phyloP scores from a whole-genome alignment of 2,113 vertebrate genomes.

The Stictonetta naevosa region DNA sequence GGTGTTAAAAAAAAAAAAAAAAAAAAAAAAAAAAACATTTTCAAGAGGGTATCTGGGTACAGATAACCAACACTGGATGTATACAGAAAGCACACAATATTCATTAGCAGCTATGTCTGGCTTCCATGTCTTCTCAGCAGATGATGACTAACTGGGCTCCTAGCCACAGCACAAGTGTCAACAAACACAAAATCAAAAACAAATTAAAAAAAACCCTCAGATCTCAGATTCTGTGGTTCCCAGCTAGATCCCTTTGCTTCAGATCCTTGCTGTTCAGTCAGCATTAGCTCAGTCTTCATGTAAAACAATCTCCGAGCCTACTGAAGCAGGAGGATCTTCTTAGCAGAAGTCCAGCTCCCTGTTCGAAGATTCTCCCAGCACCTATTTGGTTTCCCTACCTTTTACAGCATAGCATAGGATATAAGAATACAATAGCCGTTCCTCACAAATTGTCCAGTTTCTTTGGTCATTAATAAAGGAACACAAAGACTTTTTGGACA shows the following conservation, averaged over 20 bases:
- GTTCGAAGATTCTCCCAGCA: background rate
- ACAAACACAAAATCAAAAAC: background rate
- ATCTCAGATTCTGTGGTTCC: background rate
- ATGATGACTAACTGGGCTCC: background rate
- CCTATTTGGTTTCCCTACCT: background rate
- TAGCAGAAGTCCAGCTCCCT: background rate
- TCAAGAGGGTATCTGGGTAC: background rate
- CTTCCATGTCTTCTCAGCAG: background rate
- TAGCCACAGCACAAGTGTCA: background rate
- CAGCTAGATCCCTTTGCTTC: background rate
- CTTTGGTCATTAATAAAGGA: background rate
- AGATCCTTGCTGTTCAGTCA: background rate
- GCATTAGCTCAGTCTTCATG: background rate
- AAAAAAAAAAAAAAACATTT: background rate
- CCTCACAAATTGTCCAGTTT: background rate
- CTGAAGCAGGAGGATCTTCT: background rate
- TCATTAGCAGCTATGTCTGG: background rate
- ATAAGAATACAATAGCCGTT: background rate
- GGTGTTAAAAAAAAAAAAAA: background rate
- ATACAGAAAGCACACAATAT: background rate
- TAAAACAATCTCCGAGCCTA: background rate
- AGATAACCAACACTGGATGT: accelerated
- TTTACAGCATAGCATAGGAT: accelerated
- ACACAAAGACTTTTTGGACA: background rate
- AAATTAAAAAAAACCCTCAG: background rate